Conservation (phyloP, 2,113 vertebrate species). For the Phaethon lepturus region DNA sequence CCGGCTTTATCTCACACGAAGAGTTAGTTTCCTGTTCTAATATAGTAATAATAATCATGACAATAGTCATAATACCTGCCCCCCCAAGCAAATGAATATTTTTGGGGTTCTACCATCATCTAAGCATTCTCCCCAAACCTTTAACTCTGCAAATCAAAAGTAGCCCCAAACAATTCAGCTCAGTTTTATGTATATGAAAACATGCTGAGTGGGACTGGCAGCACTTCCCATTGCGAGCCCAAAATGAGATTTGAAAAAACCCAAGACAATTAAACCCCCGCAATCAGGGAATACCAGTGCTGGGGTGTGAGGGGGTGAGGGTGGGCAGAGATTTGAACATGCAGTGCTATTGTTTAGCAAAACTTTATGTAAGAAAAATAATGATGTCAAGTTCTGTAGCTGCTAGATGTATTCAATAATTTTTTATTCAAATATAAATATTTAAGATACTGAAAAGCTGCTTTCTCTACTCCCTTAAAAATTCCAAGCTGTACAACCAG, state of each 20-base stretch:
- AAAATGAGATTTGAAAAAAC: background rate
- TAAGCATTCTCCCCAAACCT: background rate
- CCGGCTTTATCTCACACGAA: conserved; percentile 52
- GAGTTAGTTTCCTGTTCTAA: conserved; percentile 55
- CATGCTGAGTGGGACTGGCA: background rate
- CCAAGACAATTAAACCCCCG: background rate
- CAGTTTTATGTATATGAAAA: conserved; percentile 32
- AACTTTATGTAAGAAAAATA: conserved; percentile 40
- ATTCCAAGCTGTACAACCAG: conserved; percentile 14
- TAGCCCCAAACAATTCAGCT: background rate
- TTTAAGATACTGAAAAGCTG: conserved; percentile 54
- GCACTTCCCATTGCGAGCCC: background rate
- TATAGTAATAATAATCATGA: background rate
- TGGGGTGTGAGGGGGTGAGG: background rate
- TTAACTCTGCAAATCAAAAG: background rate
- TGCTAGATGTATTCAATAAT: background rate
- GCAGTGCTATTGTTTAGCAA: background rate
- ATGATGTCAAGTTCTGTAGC: background rate
- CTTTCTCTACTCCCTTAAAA: conserved; percentile 51
- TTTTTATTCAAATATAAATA: conserved; percentile 55
- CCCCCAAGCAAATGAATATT: background rate
- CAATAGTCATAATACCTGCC: background rate
- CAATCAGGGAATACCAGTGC: background rate
- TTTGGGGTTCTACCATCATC: background rate
- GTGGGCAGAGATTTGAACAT: background rate